phyloP scores from a whole-genome alignment of 2,113 vertebrate species.

The Corythornis cristatus region DNA sequence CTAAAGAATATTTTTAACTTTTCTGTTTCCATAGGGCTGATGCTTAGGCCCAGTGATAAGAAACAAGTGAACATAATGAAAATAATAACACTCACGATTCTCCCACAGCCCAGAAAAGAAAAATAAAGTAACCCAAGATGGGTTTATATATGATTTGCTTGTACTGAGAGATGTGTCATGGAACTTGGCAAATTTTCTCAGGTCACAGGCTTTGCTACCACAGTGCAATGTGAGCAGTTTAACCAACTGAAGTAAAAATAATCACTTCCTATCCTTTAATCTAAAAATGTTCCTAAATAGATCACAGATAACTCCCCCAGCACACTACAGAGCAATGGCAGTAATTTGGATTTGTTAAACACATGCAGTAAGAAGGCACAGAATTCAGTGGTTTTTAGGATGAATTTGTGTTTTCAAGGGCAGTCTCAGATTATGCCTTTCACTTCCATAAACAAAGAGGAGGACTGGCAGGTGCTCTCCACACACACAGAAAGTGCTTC shows the following conservation, averaged over 20 bases:
- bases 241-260: constrained; percentile 22
- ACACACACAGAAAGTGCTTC: background rate
- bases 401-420: background rate
- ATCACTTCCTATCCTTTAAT: background rate
- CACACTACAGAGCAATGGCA: background rate
- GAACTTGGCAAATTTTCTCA: constrained; percentile 54
- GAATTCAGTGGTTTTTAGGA: background rate
- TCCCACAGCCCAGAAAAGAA: constrained; percentile 28
- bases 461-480: background rate
- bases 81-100: background rate
- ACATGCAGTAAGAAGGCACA: background rate
- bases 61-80: constrained; percentile 21
- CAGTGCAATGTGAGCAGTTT: background rate
- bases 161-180: constrained; percentile 41
- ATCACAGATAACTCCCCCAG: background rate
- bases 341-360: background rate
- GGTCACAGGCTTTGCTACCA: constrained; percentile 21
- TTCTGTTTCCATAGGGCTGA: background rate
- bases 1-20: background rate
- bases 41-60: background rate
- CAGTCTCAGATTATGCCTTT: background rate
- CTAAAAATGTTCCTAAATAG: background rate
- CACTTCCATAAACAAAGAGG: background rate
- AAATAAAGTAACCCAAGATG: constrained; percentile 36
- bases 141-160: constrained; percentile 16